phyloP scores from a whole-genome alignment of 2,113 vertebrate species.

The Burhinus oedicnemus region DNA sequence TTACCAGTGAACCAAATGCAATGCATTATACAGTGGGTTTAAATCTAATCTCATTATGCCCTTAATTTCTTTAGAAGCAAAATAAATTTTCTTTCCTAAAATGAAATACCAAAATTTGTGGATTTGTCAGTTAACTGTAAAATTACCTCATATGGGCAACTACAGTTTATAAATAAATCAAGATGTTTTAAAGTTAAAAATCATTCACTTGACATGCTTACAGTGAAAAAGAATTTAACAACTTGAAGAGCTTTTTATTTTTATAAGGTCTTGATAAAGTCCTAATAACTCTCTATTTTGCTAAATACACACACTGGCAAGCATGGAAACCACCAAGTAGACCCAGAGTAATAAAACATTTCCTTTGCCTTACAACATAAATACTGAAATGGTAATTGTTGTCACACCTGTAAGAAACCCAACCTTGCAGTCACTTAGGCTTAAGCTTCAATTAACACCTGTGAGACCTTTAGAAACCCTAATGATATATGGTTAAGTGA shows the following conservation, averaged over 20 bases:
- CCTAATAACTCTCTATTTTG: background rate
- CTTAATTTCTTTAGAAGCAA: background rate
- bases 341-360: slow-evolving; percentile 60
- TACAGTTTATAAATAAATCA: background rate
- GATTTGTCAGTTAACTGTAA: background rate
- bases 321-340: slow-evolving; percentile 26
- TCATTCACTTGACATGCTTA: background rate
- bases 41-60: background rate
- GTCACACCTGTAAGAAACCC: background rate
- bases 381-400: background rate
- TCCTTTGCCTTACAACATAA: background rate
- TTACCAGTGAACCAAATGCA: slow-evolving; percentile 14
- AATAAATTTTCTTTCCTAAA: background rate
- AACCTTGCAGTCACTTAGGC: background rate
- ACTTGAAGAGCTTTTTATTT: background rate
- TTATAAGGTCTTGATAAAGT: background rate
- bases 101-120: background rate
- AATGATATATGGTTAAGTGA: background rate
- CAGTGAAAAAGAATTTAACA: slow-evolving; percentile 13
- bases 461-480: background rate
- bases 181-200: background rate
- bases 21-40: background rate
- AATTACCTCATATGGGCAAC: background rate
- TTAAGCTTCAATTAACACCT: background rate
- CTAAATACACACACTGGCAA: background rate